phyloP scores from a whole-genome alignment of 2,888 invertebrate species.

The Eubasilissa splendida region DNA sequence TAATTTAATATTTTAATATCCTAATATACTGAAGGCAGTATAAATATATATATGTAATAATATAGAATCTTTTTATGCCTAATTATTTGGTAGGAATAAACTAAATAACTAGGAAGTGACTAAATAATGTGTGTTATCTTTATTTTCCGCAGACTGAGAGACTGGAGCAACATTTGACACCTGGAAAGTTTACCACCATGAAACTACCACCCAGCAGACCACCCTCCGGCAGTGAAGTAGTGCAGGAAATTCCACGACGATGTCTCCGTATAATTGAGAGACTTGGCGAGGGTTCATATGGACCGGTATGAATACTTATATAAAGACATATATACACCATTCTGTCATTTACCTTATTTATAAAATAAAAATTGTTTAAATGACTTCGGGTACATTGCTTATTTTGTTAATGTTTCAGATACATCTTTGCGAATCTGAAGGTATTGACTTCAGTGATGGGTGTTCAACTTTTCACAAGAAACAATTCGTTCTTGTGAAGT shows the following conservation, averaged over 20 bases:
- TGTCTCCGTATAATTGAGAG: constrained; percentile 87
- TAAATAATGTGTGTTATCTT: neutral
- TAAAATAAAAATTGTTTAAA: no score
- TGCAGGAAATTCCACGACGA: constrained; percentile 87
- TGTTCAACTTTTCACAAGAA: constrained; percentile 78
- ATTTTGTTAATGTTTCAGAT: constrained; percentile 68
- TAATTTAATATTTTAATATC: no score
- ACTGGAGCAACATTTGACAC: constrained; percentile 78
- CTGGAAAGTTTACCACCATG: constrained; percentile 82
- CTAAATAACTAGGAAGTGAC: no score
- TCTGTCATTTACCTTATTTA: no score
- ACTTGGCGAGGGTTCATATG: constrained; percentile 90
- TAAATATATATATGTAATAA: no score
- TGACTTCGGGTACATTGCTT: no score
- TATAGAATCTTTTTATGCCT: no score
- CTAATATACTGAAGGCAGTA: no score
- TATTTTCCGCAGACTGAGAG: constrained; percentile 70
- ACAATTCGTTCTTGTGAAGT: constrained; percentile 83
- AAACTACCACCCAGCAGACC: constrained; percentile 81
- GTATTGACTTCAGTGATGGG: constrained; percentile 78
- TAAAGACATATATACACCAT: no score
- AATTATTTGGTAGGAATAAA: no score
- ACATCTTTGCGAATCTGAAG: constrained; percentile 85
- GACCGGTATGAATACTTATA: constrained; percentile 77
- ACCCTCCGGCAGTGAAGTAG: constrained; percentile 78